Conservation (phyloP, 2,888 invertebrate species). For the Galerucella nymphaeae region DNA sequence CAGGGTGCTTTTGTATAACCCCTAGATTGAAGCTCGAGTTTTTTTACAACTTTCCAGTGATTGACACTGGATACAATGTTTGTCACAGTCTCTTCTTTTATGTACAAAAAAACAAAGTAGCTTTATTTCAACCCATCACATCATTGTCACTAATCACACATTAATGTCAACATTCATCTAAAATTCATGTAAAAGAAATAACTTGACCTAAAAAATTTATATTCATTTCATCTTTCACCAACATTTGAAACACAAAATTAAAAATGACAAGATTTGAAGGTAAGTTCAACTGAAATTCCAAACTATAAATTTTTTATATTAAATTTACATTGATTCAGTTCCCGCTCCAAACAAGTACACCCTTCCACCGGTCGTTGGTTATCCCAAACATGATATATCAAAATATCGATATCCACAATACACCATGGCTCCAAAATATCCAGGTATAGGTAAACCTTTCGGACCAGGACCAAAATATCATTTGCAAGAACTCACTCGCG, state of each 20-base stretch:
- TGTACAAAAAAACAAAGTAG: not conserved
- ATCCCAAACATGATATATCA: conserved; percentile 71
- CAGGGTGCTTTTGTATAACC: no score
- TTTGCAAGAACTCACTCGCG: conserved; percentile 66
- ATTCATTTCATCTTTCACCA: not conserved
- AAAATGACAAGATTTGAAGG: not conserved
- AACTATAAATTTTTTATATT: not conserved
- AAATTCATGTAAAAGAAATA: conserved; percentile 3
- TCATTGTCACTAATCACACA: not conserved
- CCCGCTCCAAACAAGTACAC: conserved; percentile 76
- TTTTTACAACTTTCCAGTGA: no score
- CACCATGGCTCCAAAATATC: conserved; percentile 68
- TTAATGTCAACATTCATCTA: not conserved
- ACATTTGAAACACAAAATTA: not conserved
- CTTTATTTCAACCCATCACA: not conserved
- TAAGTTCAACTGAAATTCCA: not conserved
- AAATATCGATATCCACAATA: conserved; percentile 73
- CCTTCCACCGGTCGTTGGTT: conserved; percentile 73
- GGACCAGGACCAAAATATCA: conserved; percentile 66
- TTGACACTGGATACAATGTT: no score
- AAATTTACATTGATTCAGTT: conserved; percentile 62
- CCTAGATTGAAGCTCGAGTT: no score
- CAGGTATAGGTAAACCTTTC: conserved; percentile 47
- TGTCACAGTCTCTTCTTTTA: no score
- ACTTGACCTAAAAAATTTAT: conserved; percentile 10